Conservation (phyloP, 2,888 invertebrate species). For the Phymatocera aterrima region DNA sequence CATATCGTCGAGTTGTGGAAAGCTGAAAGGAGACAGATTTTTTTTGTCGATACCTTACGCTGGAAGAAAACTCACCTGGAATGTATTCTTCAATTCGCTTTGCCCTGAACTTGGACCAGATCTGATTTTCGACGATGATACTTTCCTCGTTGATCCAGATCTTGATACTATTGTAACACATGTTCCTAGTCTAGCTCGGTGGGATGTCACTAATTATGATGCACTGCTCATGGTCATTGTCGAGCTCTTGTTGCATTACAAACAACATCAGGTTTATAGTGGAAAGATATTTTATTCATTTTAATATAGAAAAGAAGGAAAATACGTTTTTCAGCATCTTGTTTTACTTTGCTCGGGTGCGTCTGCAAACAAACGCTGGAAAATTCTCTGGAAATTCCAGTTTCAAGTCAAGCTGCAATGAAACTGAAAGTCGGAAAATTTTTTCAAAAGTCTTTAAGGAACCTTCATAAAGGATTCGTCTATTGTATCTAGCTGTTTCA, state of each 20-base stretch:
- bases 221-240: conserved; percentile 79
- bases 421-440: too few relatives aligned
- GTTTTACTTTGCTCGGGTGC: too few relatives aligned
- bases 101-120: conserved; percentile 84
- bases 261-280: conserved; percentile 79
- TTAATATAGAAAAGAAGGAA: too few relatives aligned
- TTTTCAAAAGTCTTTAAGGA: background rate
- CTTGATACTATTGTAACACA: conserved; percentile 76
- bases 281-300: too few relatives aligned
- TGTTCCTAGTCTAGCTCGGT: conserved; percentile 80
- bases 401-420: too few relatives aligned
- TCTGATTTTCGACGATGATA: conserved; percentile 84
- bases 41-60: conserved; percentile 83
- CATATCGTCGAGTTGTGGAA: conserved; percentile 63
- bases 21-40: conserved; percentile 76
- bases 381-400: too few relatives aligned
- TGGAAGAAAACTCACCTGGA: conserved; percentile 82
- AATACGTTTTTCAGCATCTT: too few relatives aligned
- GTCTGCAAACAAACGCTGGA: too few relatives aligned
- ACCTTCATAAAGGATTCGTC: too few relatives aligned
- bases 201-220: conserved; percentile 80
- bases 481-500: too few relatives aligned
- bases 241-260: conserved; percentile 80
- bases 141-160: conserved; percentile 80
- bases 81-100: conserved; percentile 81